Conservation (phyloP, 2,113 vertebrate species). For the Lepus europaeus region DNA sequence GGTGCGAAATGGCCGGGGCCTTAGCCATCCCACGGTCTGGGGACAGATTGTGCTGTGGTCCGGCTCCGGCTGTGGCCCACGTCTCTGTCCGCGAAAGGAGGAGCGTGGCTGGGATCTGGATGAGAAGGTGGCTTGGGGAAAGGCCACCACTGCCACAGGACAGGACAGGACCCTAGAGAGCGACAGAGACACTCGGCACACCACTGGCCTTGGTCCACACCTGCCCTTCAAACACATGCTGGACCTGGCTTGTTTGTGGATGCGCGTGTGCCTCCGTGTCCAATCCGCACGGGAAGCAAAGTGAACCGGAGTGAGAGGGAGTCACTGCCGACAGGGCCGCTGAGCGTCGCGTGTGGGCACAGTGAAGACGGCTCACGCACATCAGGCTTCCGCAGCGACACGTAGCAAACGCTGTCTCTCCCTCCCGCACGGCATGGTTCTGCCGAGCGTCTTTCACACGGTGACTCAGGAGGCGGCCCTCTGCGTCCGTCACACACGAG, state of each 20-base stretch:
- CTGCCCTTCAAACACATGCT: not conserved
- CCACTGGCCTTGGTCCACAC: not conserved
- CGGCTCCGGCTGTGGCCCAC: not conserved
- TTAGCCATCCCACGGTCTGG: not conserved
- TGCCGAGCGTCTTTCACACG: not conserved
- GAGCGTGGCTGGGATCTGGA: too few relatives aligned
- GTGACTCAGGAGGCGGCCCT: not conserved
- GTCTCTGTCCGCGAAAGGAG: not conserved
- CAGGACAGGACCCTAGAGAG: not conserved
- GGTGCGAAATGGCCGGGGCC: not conserved
- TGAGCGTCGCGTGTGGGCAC: too few relatives aligned
- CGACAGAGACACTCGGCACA: not conserved
- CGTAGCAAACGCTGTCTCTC: too few relatives aligned
- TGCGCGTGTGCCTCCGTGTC: too few relatives aligned
- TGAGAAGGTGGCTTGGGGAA: not conserved
- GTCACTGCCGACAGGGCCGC: too few relatives aligned
- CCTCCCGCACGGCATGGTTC: not conserved
- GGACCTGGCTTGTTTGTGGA: not conserved
- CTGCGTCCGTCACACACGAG: not conserved
- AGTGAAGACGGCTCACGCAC: too few relatives aligned
- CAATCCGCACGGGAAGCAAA: not conserved
- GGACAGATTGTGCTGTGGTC: too few relatives aligned
- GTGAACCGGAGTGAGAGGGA: too few relatives aligned
- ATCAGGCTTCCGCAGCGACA: too few relatives aligned
- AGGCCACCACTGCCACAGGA: not conserved